These are phyloP conservation scores for Montipora capricornis DNA, from an alignment of 64 coral and sea anemone species.

Conservation along the genomic window DNA sequence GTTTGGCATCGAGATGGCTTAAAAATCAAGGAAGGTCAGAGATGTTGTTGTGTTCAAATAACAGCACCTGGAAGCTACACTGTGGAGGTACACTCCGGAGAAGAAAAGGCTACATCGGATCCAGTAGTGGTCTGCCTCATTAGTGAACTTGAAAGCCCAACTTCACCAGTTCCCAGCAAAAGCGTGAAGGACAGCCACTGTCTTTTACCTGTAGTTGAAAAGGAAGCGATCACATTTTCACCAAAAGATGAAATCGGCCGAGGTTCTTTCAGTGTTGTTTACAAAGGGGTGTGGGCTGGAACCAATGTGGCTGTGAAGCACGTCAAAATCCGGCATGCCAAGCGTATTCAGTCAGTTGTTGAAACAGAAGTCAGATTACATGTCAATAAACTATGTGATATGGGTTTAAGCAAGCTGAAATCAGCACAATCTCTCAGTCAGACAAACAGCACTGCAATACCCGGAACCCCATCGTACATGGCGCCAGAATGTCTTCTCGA, in stretches of 20 bases:
- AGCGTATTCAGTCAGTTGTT: slow-evolving; percentile 38
- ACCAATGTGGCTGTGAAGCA: slow-evolving; percentile 76
- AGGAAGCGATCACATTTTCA: slow-evolving; percentile 62
- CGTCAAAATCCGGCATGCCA: slow-evolving; percentile 72
- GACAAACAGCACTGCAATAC: not conserved
- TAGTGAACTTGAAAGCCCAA: slow-evolving; percentile 5
- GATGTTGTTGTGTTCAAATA: slow-evolving; percentile 1
- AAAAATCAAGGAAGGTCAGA: slow-evolving; percentile 30
- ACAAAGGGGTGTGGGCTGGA: slow-evolving; percentile 68
- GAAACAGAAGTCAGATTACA: slow-evolving; percentile 61
- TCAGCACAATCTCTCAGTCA: slow-evolving; percentile 33
- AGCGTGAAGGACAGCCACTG: not conserved
- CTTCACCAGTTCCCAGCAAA: not conserved
- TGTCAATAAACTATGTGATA: slow-evolving; percentile 85
- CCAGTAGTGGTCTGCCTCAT: slow-evolving; percentile 16
- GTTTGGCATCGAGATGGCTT: slow-evolving; percentile 53
- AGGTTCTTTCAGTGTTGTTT: slow-evolving; percentile 67
- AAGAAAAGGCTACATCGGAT: not conserved
- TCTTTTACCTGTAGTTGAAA: slow-evolving; percentile 63
- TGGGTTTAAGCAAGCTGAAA: slow-evolving; percentile 82
- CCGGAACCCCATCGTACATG: slow-evolving; percentile 62
- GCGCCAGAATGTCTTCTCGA: slow-evolving; percentile 60
- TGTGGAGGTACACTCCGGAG: slow-evolving; percentile 42
- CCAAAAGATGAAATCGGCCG: slow-evolving; percentile 67
- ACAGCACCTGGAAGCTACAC: slow-evolving; percentile 47